phyloP scores from a whole-genome alignment of 64 coral and sea anemone genomes.

The Pachyseris speciosa region DNA sequence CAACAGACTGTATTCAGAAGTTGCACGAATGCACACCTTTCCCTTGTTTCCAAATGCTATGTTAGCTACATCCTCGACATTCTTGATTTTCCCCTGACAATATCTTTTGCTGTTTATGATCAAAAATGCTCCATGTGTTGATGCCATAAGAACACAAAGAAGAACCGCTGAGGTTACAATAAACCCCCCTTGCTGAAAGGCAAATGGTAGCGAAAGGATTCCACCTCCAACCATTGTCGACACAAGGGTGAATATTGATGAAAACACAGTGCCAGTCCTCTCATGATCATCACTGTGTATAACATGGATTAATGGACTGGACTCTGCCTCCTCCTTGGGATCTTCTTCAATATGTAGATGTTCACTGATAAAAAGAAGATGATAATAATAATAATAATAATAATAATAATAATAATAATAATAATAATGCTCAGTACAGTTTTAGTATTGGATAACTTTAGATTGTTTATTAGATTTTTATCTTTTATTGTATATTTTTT shows the following conservation, averaged over 20 bases:
- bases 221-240: constrained; percentile 96
- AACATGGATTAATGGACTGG: constrained; percentile 50
- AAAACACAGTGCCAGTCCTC: constrained; percentile 83
- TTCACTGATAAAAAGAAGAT: not conserved
- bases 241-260: constrained; percentile 91
- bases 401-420: not conserved
- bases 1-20: no score
- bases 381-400: no score
- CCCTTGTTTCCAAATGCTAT: constrained; percentile 93
- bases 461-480: no score
- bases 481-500: no score
- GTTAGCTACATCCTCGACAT: constrained; percentile 92
- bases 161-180: constrained; percentile 80
- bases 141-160: constrained; percentile 80
- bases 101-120: constrained; percentile 97
- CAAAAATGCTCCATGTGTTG: constrained; percentile 92
- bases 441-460: no score
- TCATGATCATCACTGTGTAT: constrained; percentile 59
- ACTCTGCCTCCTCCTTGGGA: constrained; percentile 28
- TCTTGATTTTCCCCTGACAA: constrained; percentile 92
- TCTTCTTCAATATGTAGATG: not conserved
- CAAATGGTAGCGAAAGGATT: constrained; percentile 87
- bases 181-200: constrained; percentile 94
- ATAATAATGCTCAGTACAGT: no score
- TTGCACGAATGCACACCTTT: constrained; percentile 78